These are phyloP conservation scores for Platycheirus rosarum DNA, from an alignment of 2,888 invertebrate genomes.

Conservation along the genomic window DNA sequence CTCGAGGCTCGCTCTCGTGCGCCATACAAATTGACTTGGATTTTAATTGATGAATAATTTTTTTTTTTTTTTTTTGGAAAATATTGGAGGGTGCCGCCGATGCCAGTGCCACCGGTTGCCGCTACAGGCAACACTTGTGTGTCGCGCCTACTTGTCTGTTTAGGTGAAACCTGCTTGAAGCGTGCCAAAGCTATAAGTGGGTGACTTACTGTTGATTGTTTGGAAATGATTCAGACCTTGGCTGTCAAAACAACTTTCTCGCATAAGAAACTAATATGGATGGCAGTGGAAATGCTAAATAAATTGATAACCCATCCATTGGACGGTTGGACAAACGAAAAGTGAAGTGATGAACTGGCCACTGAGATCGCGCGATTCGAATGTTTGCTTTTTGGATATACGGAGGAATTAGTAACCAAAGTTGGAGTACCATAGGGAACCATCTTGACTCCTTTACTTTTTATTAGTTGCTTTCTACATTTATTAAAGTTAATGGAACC, in stretches of 20 bases:
- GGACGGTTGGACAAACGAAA: no score
- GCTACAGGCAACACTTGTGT: conserved; percentile 25
- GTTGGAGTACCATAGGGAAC: no score
- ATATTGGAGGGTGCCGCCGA: conserved; percentile 43
- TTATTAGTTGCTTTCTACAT: no score
- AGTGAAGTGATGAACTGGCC: no score
- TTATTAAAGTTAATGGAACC: no score
- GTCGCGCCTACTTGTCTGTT: conserved; percentile 54
- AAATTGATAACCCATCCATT: no score
- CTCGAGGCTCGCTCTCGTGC: conserved; percentile 44
- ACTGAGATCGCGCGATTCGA: no score
- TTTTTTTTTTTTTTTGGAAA: conserved; percentile 34
- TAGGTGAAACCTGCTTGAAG: conserved; percentile 26
- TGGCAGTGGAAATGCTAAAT: not conserved
- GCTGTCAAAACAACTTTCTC: conserved; percentile 33
- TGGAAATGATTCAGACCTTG: conserved; percentile 27
- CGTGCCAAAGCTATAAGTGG: conserved; percentile 20
- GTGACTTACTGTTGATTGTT: conserved; percentile 33
- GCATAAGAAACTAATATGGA: not conserved
- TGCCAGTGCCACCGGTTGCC: no score
- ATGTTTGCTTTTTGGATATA: no score
- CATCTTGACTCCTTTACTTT: no score
- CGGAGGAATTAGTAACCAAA: no score
- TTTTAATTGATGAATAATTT: conserved; percentile 40
- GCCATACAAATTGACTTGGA: conserved; percentile 61